phyloP scores from a whole-genome alignment of 2,797 vertebrate species.

The Cryptoprocta ferox region DNA sequence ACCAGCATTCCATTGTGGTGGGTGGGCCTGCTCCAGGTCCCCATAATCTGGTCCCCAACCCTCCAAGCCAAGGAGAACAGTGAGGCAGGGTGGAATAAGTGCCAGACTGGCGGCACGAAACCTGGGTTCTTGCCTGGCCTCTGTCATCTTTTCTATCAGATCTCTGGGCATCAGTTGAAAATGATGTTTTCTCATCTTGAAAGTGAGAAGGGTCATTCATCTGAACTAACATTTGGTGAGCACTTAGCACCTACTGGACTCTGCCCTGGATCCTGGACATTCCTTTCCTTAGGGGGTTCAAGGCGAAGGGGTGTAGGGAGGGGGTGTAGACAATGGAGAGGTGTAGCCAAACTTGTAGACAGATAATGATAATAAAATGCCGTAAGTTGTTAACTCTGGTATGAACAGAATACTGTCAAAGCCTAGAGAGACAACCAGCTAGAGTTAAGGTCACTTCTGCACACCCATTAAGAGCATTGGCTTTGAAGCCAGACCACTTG shows the following conservation, averaged over 20 bases:
- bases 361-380: neutral
- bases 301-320: neutral
- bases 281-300: slow-evolving; percentile 8
- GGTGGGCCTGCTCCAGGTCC: neutral
- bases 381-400: neutral
- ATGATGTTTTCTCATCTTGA: neutral
- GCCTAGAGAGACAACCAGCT: neutral
- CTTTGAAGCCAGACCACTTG: neutral
- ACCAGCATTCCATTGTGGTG: neutral
- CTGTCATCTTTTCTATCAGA: neutral
- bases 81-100: neutral
- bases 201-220: neutral
- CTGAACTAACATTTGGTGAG: neutral
- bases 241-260: neutral
- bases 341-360: neutral
- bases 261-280: neutral
- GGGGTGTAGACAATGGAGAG: neutral
- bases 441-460: neutral
- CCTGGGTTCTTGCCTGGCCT: neutral
- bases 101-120: neutral
- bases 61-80: neutral
- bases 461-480: neutral
- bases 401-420: slow-evolving; percentile 23
- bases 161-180: neutral
- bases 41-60: neutral